Base-by-base conservation (phyloP, 2,113 vertebrate genomes). In the Notothenia rossii region DNA sequence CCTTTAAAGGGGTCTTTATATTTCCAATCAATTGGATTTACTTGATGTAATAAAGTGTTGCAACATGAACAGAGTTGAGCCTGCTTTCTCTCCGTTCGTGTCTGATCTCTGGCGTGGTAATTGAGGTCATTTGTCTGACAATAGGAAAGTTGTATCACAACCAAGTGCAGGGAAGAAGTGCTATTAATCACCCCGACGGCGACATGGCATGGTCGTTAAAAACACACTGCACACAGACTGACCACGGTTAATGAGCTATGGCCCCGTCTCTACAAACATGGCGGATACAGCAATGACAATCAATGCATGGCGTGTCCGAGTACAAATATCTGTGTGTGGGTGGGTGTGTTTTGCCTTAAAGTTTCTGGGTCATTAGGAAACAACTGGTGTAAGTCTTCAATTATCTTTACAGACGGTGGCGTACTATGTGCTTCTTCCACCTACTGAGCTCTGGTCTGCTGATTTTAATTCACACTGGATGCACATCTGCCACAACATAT, bases 91-190 rank as follows among this genome's bases (percentile, higher is more conserved):
- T 56, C 74, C 65, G 68, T 22, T 81, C 50, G 18, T 81, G 79
- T 84, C 83, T 82, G 89, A 87, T 93, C 84, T 81, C 64, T 75
- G 15, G 7, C 13, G 75, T 59, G 71, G 87, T 90, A 85, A 91
- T 90, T 86, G 86, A 90, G 89, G 89, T 91, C 84, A 75, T 84
- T 84, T 82, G 90, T 91, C 81, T 79, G 80, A 91, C 85, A 91
- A 89, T 75, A 79, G 81, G 48, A 90, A 89, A 81, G 86, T 84
- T 71, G 66, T 66, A 90, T 93, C 82, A 63, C 76, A 86, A 74
- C 46, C 40, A 46, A 58, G 72, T 40, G 63, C 73, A 20, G 64
- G 10, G 46, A 69, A 59, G 63, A 83, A 80, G 84, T 22, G 79
- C 85, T 80, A 91, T 93, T 91, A 91, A 93, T 91, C 92, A 91